These are phyloP conservation scores for Myrmophylax atrothorax DNA, from an alignment of 2,113 vertebrate species.

Conservation along the genomic window DNA sequence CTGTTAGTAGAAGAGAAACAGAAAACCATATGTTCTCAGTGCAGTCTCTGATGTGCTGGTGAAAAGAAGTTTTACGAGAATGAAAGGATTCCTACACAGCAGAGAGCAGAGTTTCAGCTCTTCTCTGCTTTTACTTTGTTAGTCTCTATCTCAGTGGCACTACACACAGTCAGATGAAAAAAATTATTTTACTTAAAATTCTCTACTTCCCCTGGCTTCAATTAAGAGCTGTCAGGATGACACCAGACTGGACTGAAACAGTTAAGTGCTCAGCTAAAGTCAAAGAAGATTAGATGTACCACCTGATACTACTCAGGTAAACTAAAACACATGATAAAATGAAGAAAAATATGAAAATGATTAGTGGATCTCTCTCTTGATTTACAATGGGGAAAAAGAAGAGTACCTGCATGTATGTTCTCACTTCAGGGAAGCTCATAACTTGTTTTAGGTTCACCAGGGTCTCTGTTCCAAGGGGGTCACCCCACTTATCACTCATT, in stretches of 20 bases:
- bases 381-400: not conserved
- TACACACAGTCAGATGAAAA: not conserved
- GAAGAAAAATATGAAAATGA: not conserved
- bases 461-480: not conserved
- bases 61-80: not conserved
- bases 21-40: not conserved
- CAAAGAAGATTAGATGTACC: not conserved
- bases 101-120: not conserved
- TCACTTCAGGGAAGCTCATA: not conserved
- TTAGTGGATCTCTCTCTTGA: not conserved
- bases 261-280: not conserved
- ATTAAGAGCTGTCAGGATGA: fast-evolving
- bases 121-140: not conserved
- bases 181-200: not conserved
- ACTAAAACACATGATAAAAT: not conserved
- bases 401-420: fast-evolving
- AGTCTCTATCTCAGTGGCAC: not conserved
- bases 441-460: not conserved
- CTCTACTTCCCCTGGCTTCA: not conserved
- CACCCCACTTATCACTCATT: fast-evolving
- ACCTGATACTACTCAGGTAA: not conserved
- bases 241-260: not conserved
- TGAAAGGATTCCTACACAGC: not conserved
- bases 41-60: not conserved
- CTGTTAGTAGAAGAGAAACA: not conserved